phyloP scores from a whole-genome alignment of 2,797 vertebrate genomes.

The Labroides dimidiatus region DNA sequence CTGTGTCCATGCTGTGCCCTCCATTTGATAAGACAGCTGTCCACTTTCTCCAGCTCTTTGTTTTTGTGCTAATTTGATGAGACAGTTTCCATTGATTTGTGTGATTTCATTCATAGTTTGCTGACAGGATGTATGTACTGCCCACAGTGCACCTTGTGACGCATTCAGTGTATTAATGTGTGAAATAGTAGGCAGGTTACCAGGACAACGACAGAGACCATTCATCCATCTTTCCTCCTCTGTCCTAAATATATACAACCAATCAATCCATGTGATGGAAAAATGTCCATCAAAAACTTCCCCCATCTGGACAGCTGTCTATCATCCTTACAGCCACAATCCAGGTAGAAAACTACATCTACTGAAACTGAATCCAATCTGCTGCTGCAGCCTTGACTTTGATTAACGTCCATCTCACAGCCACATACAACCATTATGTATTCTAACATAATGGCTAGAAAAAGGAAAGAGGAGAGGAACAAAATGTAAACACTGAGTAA shows the following conservation, averaged over 20 bases:
- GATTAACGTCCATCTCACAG: too few species aligned
- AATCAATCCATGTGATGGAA: slow-evolving; percentile 9
- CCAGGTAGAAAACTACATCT: slow-evolving; percentile 22
- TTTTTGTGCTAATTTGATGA: slow-evolving; percentile 15
- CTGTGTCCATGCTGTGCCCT: slow-evolving; percentile 15
- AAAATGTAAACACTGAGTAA: slow-evolving; percentile 3
- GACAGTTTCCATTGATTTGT: slow-evolving; percentile 3
- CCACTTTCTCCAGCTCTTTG: slow-evolving; percentile 21
- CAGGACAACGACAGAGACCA: slow-evolving; percentile 23
- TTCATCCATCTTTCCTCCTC: slow-evolving; percentile 26
- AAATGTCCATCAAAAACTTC: slow-evolving; percentile 19
- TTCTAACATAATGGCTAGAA: too few species aligned
- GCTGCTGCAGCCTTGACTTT: slow-evolving; percentile 28
- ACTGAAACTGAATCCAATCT: slow-evolving; percentile 38
- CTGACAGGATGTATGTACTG: slow-evolving; percentile 2
- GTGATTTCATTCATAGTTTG: slow-evolving; percentile 28
- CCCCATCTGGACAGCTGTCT: slow-evolving; percentile 14
- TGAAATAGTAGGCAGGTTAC: slow-evolving; percentile 26
- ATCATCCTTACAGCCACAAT: slow-evolving; percentile 20
- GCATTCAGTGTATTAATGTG: slow-evolving; percentile 10
- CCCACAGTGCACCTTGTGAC: slow-evolving; percentile 8
- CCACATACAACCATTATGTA: too few species aligned
- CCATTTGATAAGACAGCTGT: slow-evolving; percentile 47
- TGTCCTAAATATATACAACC: slow-evolving; percentile 2
- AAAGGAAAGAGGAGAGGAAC: not conserved